These are phyloP conservation scores for Pantherophis alleghaniensis DNA, from an alignment of 2,797 vertebrate genomes.

Conservation along the genomic window DNA sequence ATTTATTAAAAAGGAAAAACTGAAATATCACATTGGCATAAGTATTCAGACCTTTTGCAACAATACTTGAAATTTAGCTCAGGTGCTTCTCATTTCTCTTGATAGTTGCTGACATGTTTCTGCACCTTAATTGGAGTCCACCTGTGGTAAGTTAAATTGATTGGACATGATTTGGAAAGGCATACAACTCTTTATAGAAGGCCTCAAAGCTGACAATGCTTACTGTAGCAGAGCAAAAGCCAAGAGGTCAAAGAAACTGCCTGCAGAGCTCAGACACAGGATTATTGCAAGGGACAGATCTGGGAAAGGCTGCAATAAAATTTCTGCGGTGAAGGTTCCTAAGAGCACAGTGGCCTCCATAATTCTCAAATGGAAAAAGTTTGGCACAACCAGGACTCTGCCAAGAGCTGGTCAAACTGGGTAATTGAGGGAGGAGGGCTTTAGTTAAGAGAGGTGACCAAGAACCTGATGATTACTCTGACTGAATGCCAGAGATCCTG, in stretches of 20 bases:
- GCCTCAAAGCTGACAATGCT: background rate
- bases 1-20: background rate
- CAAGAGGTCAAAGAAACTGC: background rate
- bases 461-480: background rate
- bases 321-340: background rate
- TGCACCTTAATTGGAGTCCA: background rate
- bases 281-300: background rate
- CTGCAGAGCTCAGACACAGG: background rate
- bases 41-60: background rate
- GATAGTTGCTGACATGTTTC: background rate
- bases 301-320: background rate
- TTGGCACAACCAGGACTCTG: background rate
- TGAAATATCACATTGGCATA: background rate
- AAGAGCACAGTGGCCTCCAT: background rate
- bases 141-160: background rate
- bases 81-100: background rate
- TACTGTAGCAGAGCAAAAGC: background rate
- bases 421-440: background rate
- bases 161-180: background rate
- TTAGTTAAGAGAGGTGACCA: background rate
- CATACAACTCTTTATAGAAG: background rate
- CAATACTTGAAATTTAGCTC: background rate
- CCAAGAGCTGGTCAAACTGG: background rate
- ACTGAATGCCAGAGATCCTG: background rate
- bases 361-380: background rate